Base-by-base conservation (phyloP, 2,113 vertebrate species). In the Cryptotis parvus region DNA sequence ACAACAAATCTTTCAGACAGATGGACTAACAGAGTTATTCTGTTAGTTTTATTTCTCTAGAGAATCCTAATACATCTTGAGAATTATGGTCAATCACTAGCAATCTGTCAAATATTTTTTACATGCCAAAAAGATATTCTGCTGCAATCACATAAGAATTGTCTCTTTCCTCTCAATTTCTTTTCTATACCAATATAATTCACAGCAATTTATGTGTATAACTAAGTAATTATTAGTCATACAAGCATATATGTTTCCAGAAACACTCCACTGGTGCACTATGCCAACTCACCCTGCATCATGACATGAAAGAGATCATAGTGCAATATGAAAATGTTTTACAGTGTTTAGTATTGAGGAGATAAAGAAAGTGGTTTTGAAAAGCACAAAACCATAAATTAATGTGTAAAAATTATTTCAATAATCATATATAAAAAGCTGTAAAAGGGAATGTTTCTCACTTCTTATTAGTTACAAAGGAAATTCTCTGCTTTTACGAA, bases 381-480 rank as follows among this genome's bases (percentile, higher is more conserved):
- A 84, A 49, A 79, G 4, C 14, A 78, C 33, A 79, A 31, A 82
- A 9, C 15, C n/a, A 91, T 33, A 75, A 90, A 72, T 15, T 37
- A 55, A 76, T 33, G 33, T 5, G 33, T n/a, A n/a, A 87, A 69
- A 74, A 76, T n/a, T 9, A 29, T 83, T 90, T 39, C 16, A 87
- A 18, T 79, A 9, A 83, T 41, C 9, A 61, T 15, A 58, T 87
- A 22, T 74, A 22, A 35, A 83, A 84, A 68, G 41, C 8, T 92
- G 3, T 43, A 77, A 68, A 33, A 39, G 16, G 12, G 73, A 9
- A 70, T 93, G n/a, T 39, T 76, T 89, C 52, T 86, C 63, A 86
- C 33, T 76, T 89, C 52, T 86, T 52, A 86, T 15, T 77, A 65
- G 15, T 74, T 70, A 87, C 74, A 78, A 90, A 58, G 81, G 24